These are phyloP conservation scores for Anaspis maculata DNA, from an alignment of 2,888 invertebrate genomes.

Conservation along the genomic window DNA sequence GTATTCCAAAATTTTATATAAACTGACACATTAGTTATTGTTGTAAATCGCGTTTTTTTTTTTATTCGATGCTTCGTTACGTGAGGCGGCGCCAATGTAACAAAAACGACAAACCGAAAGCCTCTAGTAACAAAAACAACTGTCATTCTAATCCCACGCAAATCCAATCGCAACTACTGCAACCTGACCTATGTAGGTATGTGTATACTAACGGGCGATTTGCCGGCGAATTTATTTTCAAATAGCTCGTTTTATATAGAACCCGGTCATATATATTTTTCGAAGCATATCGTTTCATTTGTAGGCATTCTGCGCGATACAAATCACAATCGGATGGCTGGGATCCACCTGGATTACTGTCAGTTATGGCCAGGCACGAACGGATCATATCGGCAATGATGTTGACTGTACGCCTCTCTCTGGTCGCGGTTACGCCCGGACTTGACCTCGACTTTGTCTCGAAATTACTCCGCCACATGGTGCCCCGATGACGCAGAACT, in stretches of 20 bases:
- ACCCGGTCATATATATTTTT: slow-evolving; percentile 11
- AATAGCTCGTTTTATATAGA: slow-evolving; percentile 16
- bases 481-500: no score
- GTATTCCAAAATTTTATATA: no score
- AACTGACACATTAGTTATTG: no score
- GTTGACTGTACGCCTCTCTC: no score
- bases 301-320: slow-evolving; percentile 35
- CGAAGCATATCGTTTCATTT: slow-evolving; percentile 24
- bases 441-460: no score
- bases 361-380: slow-evolving; percentile 22
- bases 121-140: no score
- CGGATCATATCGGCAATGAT: slow-evolving; percentile 13
- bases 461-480: no score
- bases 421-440: no score
- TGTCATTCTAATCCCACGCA: slow-evolving; percentile 13
- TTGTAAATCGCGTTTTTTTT: no score
- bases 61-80: no score
- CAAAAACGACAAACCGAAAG: no score
- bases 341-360: slow-evolving; percentile 37
- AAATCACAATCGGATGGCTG: slow-evolving; percentile 37
- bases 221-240: slow-evolving; percentile 24
- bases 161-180: slow-evolving; percentile 13
- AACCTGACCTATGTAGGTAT: slow-evolving; percentile 22
- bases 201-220: slow-evolving; percentile 19
- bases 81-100: no score